phyloP scores from a whole-genome alignment of 2,797 vertebrate species.

The Rhinoraja longicauda region DNA sequence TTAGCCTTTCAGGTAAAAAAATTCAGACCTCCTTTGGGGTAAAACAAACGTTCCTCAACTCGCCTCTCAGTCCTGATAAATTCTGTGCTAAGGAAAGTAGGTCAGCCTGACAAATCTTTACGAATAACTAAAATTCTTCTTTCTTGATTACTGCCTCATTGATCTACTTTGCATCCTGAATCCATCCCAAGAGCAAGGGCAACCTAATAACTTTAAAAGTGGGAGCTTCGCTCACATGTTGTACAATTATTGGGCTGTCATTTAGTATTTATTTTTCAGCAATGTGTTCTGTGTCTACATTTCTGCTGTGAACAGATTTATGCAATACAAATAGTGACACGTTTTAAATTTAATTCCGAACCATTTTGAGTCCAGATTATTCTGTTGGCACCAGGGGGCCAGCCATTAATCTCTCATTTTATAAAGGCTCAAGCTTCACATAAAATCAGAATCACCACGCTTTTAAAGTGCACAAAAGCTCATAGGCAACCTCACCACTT shows the following conservation, averaged over 20 bases:
- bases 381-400: not conserved
- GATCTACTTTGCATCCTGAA: too few relatives aligned
- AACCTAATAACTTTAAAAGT: constrained; percentile 16
- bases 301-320: not conserved
- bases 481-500: not conserved
- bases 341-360: constrained; percentile 22
- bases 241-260: constrained; percentile 22
- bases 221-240: not conserved
- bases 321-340: constrained; percentile 13
- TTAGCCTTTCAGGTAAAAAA: too few relatives aligned
- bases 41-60: too few relatives aligned
- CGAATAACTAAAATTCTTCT: too few relatives aligned
- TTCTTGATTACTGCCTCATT: too few relatives aligned
- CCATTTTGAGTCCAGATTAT: constrained; percentile 20
- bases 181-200: not conserved
- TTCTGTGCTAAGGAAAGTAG: too few relatives aligned
- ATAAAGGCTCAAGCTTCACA: not conserved
- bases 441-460: constrained; percentile 13
- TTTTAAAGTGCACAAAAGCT: not conserved
- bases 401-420: not conserved
- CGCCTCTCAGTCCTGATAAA: too few relatives aligned
- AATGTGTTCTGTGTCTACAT: constrained; percentile 20
- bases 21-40: too few relatives aligned
- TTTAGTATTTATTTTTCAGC: constrained; percentile 29
- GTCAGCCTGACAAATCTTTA: too few relatives aligned